Evolutionary conservation across 2,113 vertebrate species (phyloP).

Genomic region (Physeter macrocephalus): DNA sequence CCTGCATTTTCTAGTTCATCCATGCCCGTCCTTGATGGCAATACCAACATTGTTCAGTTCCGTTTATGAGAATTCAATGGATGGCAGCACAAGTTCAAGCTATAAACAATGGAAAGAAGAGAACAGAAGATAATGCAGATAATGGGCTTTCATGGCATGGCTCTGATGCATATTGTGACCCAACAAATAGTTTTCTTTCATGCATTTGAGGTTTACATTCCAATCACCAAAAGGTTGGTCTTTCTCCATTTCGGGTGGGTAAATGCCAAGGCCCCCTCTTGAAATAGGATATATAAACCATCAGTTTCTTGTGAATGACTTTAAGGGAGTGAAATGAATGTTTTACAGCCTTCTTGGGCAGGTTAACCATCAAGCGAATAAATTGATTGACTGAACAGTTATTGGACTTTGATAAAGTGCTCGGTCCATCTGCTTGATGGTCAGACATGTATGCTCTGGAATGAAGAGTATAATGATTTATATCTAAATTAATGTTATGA

Average conservation of each 20-base stretch:
- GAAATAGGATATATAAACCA: background rate
- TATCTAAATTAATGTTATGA: slow-evolving; percentile 56
- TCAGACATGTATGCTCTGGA: slow-evolving; percentile 6
- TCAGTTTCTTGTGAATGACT: slow-evolving; percentile 8
- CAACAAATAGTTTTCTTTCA: background rate
- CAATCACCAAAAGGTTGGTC: background rate
- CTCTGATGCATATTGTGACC: background rate
- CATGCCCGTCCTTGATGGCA: background rate
- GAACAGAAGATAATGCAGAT: background rate
- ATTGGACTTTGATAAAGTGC: background rate
- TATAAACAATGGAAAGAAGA: background rate
- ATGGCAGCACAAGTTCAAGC: background rate
- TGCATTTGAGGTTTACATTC: background rate
- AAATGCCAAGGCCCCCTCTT: background rate
- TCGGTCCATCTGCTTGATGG: slow-evolving; percentile 21
- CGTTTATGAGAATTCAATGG: background rate
- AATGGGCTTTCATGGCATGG: background rate
- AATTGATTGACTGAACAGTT: background rate
- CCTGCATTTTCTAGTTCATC: background rate
- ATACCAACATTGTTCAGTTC: background rate
- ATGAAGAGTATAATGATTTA: slow-evolving; percentile 23
- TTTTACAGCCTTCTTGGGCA: slow-evolving; percentile 10
- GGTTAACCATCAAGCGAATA: background rate
- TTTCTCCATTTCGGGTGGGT: background rate
- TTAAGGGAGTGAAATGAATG: slow-evolving; percentile 4